Evolutionary conservation across 1,140 invertebrate species (phyloP), one percentile per base, ranked within the genome.

Genomic region (Trichonephila inaurata): DNA sequence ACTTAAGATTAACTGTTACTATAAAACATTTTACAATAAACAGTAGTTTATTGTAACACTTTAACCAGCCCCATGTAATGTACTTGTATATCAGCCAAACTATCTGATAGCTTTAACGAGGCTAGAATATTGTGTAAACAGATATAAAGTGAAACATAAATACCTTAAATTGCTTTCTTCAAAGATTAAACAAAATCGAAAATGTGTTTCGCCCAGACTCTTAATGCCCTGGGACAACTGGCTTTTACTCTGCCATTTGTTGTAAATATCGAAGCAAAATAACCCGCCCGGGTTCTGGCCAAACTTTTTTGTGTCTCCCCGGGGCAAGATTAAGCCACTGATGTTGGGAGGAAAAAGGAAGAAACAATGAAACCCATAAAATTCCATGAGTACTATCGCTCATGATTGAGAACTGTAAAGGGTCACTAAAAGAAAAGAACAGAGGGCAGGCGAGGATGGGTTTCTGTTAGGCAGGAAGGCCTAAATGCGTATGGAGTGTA

Each of bases 311-410:
- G 83, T 51, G 33, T 4, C 18, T 89, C 88, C 66, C 88, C 10
- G 21, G 66, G 88, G 88, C 10, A 8, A 89, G 88, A 89, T 89
- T 89, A 89, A 89, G 66, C 44, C 66, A 12, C 86, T 64, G 24
- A 28, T 33, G 88, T 58, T 28, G n/a, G 44, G 51, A 33, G 58
- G 60, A n/a, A 69, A 51, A 89, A 58, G n/a, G 44, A 58, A 69
- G 61, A 89, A 89, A 89, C 88, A 89, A 89, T 72, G 88, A 77
- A 77, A 89, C 24, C 58, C 66, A 89, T 89, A 89, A 89, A 89
- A 89, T 58, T 77, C 88, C 88, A 89, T 89, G 88, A 89, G 66
- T 66, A 77, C 88, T 58, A 89, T 89, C 88, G 62, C 16, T 77
- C 88, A 89, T 89, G 88, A 89, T 89, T 89, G 88, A 77, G 85